Evolutionary conservation across 2,797 vertebrate species (phyloP), one percentile per base, ranked within the genome.

Genomic region (Chelmon rostratus): DNA sequence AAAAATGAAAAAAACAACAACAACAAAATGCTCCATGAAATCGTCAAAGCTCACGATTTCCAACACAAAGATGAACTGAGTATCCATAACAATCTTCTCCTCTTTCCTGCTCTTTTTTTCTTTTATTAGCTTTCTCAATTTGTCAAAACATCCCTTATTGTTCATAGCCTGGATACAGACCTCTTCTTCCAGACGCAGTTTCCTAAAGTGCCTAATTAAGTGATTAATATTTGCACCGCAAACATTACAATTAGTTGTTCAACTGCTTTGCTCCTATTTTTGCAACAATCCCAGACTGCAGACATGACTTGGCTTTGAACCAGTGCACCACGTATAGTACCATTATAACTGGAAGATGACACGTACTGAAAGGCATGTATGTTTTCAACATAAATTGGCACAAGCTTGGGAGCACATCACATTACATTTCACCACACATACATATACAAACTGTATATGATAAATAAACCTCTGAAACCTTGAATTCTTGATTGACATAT

Each of bases 131-230:
- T 47, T 56, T 46, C 16, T 63, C 28, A 44, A 21, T 37, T 37
- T 63, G 59, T 71, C 56, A 62, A 59, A 40, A 68, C 38, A 46
- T 49, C 21, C 28, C 69, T 15, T 44, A 52, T 59, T 61, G 50
- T 73, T 79, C 50, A 47, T 8, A 49, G 23, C 47, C 18, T 16
- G 3, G 13, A 16, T 66, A 69, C 58, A 44, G 73, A 69, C 65
- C 73, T 72, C 74, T 75, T 18, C 40, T 19, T 65, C 12, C 9
- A 58, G 59, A 73, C n/a, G 64, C 49, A 12, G 21, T 59, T 61
- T 78, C 59, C 56, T 70, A 18, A 46, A 49, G 69, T 46, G 68
- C 35, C 42, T 68, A 28, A 76, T 79, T 64, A 59, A 49, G 70
- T 74, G 38, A 72, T 63, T 16, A 73, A 77, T 19, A 73, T 75